phyloP scores from a whole-genome alignment of 2,797 vertebrate genomes.

The Micromesistius poutassou region DNA sequence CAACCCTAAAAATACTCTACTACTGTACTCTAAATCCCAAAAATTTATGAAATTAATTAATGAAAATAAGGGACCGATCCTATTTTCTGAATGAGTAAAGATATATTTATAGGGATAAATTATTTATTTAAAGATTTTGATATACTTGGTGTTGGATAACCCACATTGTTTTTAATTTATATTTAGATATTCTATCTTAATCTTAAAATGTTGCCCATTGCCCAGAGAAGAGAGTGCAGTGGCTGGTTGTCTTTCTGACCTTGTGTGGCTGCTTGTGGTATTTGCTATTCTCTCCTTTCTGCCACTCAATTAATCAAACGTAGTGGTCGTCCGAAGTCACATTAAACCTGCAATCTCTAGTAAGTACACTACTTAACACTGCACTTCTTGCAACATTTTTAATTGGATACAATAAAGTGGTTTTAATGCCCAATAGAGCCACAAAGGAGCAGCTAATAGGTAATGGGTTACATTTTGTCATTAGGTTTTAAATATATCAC shows the following conservation, averaged over 20 bases:
- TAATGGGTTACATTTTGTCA: not conserved
- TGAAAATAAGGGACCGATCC: too few species aligned
- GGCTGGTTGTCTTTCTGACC: not conserved
- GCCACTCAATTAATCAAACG: not conserved
- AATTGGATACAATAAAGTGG: not conserved
- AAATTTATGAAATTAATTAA: too few species aligned
- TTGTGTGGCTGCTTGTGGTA: not conserved
- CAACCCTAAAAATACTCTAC: too few species aligned
- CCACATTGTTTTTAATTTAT: not conserved
- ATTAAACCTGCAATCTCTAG: not conserved
- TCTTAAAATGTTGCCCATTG: not conserved
- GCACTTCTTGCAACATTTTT: not conserved
- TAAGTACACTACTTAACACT: not conserved
- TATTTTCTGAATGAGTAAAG: too few species aligned
- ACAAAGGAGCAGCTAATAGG: not conserved
- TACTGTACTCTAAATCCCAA: too few species aligned
- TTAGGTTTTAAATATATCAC: not conserved
- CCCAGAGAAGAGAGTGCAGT: not conserved
- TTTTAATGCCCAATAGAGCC: not conserved
- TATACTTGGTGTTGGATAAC: not conserved
- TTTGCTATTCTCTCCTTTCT: not conserved
- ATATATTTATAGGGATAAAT: too few species aligned
- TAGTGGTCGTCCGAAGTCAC: not conserved
- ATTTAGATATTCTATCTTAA: not conserved
- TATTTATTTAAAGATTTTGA: too few species aligned